These are phyloP conservation scores for Onychostoma macrolepis DNA, from an alignment of 2,113 vertebrate genomes.

Conservation along the genomic window DNA sequence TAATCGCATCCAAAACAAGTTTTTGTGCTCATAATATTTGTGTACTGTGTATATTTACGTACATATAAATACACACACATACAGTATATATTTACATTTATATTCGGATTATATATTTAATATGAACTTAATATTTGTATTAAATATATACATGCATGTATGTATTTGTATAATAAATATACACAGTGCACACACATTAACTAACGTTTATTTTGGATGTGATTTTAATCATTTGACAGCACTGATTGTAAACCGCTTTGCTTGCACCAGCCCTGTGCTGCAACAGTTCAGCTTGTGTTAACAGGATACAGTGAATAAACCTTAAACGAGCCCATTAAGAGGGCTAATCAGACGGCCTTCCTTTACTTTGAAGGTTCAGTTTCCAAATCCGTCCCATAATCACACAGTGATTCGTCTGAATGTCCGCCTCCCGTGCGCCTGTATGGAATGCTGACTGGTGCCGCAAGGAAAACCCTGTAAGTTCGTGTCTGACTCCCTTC, in stretches of 20 bases:
- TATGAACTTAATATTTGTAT: too few species aligned
- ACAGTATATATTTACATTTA: too few species aligned
- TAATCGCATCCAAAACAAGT: too few species aligned
- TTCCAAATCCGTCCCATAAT: constrained; percentile 51
- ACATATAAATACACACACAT: too few species aligned
- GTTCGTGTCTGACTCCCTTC: not conserved
- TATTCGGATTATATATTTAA: too few species aligned
- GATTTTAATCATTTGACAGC: too few species aligned
- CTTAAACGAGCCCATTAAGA: constrained; percentile 6
- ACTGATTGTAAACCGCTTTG: not conserved
- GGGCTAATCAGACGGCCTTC: constrained; percentile 11
- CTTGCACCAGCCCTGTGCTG: not conserved
- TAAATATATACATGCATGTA: too few species aligned
- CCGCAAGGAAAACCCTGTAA: not conserved
- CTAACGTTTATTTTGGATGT: too few species aligned
- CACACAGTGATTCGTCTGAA: constrained; percentile 25
- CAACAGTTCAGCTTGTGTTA: not conserved
- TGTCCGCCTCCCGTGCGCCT: not conserved
- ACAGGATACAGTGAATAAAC: constrained; percentile 15
- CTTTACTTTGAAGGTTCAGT: constrained; percentile 48
- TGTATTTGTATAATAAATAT: too few species aligned
- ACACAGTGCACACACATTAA: too few species aligned
- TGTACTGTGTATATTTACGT: too few species aligned
- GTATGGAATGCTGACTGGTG: not conserved
- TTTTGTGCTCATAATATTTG: too few species aligned